These are phyloP conservation scores for Recurvirostra avosetta DNA, from an alignment of 2,113 vertebrate species.

Conservation along the genomic window DNA sequence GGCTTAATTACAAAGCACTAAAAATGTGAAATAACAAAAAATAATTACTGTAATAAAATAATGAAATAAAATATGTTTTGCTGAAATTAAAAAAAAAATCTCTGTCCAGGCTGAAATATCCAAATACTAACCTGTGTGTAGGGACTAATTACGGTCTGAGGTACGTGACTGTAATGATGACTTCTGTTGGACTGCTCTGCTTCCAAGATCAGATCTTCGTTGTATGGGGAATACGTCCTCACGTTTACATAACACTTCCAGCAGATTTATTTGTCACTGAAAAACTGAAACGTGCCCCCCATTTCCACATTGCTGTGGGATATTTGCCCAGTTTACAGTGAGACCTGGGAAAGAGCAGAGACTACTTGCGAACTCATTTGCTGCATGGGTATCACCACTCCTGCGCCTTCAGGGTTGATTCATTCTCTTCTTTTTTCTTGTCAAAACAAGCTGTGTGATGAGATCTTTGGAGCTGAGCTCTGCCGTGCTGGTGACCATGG, in stretches of 20 bases:
- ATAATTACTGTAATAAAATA: slow-evolving; percentile 31
- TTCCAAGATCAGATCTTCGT: not conserved
- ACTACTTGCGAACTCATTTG: not conserved
- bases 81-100: not conserved
- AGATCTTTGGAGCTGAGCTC: not conserved
- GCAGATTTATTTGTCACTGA: not conserved
- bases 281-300: not conserved
- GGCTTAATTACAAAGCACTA: slow-evolving; percentile 50
- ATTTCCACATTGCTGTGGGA: not conserved
- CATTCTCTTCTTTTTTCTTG: not conserved
- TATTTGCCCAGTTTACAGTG: not conserved
- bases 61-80: slow-evolving; percentile 7
- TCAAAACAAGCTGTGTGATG: accelerated
- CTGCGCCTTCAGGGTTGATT: not conserved
- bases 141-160: not conserved
- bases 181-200: not conserved
- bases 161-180: accelerated
- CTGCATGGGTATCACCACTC: not conserved
- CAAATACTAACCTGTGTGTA: not conserved
- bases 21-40: slow-evolving; percentile 48
- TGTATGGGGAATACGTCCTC: not conserved
- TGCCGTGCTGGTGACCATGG: accelerated
- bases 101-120: not conserved
- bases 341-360: not conserved
- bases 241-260: not conserved